Evolutionary conservation across 1,140 invertebrate species (phyloP).

Genomic region (Drosophila kurseongensis): DNA sequence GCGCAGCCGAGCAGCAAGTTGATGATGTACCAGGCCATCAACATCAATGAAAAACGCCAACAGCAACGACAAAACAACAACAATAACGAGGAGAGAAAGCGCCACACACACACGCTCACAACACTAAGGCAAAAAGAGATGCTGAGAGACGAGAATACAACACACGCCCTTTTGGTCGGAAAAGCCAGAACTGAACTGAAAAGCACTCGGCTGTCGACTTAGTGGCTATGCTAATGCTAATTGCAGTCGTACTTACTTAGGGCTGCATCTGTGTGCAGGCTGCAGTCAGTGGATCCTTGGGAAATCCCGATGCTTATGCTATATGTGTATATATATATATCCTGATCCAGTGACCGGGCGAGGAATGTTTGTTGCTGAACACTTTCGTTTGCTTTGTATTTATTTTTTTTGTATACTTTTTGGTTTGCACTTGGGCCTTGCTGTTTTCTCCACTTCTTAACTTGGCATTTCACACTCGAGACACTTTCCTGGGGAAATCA

Average conservation of each 20-base stretch:
- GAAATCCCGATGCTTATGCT: conserved; percentile 27
- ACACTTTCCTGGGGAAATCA: conserved; percentile 37
- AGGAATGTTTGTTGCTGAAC: conserved; percentile 58
- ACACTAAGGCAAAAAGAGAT: conserved; percentile 20
- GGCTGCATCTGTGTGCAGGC: conserved; percentile 44
- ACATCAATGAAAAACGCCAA: conserved; percentile 51
- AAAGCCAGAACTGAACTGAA: conserved; percentile 20
- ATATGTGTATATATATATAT: conserved; percentile 10
- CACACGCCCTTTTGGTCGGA: conserved; percentile 75
- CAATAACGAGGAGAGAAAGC: conserved; percentile 35
- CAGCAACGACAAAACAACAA: conserved; percentile 46
- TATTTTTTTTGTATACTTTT: conserved; percentile 8
- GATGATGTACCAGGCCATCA: conserved; percentile 61
- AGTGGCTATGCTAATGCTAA: conserved; percentile 41
- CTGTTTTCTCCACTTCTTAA: conserved; percentile 26
- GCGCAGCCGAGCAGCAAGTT: conserved; percentile 62
- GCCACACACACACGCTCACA: conserved; percentile 27
- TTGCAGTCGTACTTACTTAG: conserved; percentile 39
- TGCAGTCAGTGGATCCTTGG: conserved; percentile 17
- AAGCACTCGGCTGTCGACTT: conserved; percentile 26
- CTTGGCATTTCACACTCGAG: conserved; percentile 35
- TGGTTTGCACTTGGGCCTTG: conserved; percentile 30
- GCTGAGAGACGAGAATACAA: conserved; percentile 62
- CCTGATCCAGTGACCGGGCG: conserved; percentile 18
- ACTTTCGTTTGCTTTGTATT: conserved; percentile 51